Evolutionary conservation across 2,888 invertebrate species (phyloP).

Genomic region (Argyra leucocephala): DNA sequence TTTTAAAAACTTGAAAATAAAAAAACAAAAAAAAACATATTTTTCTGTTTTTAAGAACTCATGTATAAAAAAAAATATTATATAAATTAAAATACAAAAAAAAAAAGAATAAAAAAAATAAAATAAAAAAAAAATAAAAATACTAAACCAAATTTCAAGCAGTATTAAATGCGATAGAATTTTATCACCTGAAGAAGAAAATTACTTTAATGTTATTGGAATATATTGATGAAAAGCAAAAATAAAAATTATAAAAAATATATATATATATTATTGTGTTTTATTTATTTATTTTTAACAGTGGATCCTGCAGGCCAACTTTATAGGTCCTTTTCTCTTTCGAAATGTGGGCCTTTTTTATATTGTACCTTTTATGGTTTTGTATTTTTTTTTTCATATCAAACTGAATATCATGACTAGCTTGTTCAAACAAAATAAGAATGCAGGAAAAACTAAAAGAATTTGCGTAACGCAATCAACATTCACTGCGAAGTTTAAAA

Average conservation of each 20-base stretch:
- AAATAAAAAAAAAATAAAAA: conserved; percentile 1
- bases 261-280: conserved; percentile 2
- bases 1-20: background rate
- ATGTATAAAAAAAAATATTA: background rate
- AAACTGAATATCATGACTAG: no score
- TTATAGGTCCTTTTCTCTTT: no score
- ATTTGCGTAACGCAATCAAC: no score
- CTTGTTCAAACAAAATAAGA: no score
- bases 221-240: conserved; percentile 6
- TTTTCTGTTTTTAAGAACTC: background rate
- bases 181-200: conserved; percentile 4
- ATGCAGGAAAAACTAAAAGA: no score
- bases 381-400: no score
- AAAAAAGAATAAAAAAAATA: background rate
- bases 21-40: background rate
- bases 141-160: background rate
- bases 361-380: no score
- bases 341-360: no score
- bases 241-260: background rate
- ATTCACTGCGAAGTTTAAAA: no score
- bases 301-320: no score
- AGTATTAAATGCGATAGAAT: conserved; percentile 6
- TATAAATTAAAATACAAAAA: background rate
- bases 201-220: conserved; percentile 6
- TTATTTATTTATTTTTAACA: background rate